Percentiles rank a stretch among this genome's conserved stretches.
phyloP scores from a whole-genome alignment of 2,113 vertebrate species.

The Plecotus auritus region DNA sequence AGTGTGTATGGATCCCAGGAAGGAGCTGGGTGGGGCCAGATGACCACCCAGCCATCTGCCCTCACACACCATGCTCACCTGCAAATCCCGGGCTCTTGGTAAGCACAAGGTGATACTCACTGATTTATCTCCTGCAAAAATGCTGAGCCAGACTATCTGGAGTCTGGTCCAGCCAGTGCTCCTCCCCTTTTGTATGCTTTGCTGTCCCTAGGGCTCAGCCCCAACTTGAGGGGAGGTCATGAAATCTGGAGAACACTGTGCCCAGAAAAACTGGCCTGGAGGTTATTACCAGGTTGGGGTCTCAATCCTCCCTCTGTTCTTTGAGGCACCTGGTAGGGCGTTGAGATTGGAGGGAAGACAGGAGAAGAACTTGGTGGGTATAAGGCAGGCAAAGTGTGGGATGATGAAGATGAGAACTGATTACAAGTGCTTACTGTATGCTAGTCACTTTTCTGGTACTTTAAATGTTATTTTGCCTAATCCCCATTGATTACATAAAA shows the following conservation, averaged over 20 bases:
- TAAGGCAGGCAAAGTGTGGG: neutral
- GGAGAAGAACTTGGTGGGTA: neutral
- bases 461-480: neutral
- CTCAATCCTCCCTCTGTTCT: neutral
- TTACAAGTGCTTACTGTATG: neutral
- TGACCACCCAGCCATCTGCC: neutral
- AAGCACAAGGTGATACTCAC: neutral
- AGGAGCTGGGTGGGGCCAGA: neutral
- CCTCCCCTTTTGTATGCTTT: neutral
- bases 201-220: neutral
- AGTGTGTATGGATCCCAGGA: neutral
- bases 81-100: neutral
- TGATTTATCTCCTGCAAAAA: neutral
- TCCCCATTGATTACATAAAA: neutral
- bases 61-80: neutral
- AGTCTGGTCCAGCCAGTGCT: neutral
- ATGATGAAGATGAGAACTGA: neutral
- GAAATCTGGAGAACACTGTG: neutral
- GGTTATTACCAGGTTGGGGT: neutral
- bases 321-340: neutral
- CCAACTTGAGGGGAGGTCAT: neutral
- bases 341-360: neutral
- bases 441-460: neutral
- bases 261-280: neutral
- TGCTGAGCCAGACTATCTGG: neutral